Evolutionary conservation across 1,140 invertebrate genomes (phyloP).

Genomic region (Tenebrio molitor): DNA sequence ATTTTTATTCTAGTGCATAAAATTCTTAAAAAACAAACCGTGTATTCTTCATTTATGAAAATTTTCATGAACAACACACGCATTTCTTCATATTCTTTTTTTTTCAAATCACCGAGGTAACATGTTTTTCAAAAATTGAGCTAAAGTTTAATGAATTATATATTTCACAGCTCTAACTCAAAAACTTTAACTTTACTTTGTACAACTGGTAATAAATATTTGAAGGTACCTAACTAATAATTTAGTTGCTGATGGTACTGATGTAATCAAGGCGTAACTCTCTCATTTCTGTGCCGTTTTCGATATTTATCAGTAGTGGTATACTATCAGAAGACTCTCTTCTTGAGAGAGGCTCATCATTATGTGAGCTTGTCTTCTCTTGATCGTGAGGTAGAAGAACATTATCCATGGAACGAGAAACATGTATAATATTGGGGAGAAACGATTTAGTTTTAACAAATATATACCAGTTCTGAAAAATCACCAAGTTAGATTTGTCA

Average conservation of each 20-base stretch:
- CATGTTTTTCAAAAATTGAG: not conserved
- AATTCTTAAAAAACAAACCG: too few relatives aligned
- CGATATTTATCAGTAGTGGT: slow-evolving; percentile 61
- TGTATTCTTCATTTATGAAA: too few relatives aligned
- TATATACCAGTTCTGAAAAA: slow-evolving; percentile 65
- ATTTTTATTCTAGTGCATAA: too few relatives aligned
- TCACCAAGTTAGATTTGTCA: too few relatives aligned
- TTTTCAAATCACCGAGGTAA: too few relatives aligned
- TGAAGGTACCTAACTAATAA: too few relatives aligned
- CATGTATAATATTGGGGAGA: slow-evolving; percentile 56
- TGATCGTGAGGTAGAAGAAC: slow-evolving; percentile 49
- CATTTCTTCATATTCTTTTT: too few relatives aligned
- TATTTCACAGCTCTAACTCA: too few relatives aligned
- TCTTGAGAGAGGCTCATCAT: slow-evolving; percentile 49
- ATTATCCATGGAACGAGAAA: slow-evolving; percentile 54
- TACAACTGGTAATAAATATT: too few relatives aligned
- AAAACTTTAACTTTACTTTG: too few relatives aligned
- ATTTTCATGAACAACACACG: not conserved
- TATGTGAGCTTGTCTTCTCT: slow-evolving; percentile 41
- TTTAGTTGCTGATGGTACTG: slow-evolving; percentile 61
- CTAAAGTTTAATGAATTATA: too few relatives aligned
- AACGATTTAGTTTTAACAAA: slow-evolving; percentile 62
- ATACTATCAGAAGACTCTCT: slow-evolving; percentile 63
- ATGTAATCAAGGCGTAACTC: slow-evolving; percentile 61
- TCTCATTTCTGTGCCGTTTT: slow-evolving; percentile 62